Evolutionary conservation across 2,888 invertebrate genomes (phyloP), one percentile per base, ranked within the genome.

Genomic region (Polymixis flavicincta): DNA sequence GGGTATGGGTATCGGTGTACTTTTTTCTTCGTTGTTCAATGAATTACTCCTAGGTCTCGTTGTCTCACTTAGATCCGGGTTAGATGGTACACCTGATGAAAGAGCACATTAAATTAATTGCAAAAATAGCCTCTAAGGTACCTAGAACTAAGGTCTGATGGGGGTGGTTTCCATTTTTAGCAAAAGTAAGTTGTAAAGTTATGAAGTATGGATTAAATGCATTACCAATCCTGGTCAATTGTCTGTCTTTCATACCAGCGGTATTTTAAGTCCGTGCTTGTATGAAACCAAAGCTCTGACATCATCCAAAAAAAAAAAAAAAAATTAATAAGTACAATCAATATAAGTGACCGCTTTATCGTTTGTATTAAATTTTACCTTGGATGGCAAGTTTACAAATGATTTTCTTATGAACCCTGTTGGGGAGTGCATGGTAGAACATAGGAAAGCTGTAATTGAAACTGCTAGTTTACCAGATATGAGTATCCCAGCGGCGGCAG

Each of bases 401-500:
- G 3, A 14, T 48, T 14, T 3, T 3, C 17, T 5, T 48, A 17
- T 48, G 50, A 50, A 50, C 7, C 50, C 50, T 7, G 7, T 50
- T 50, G 50, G 17, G 19, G 1, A 22, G 3, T 22, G 22, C 3
- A 9, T 22, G 3, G 3, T 22, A 22, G 52, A 52, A 22, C 22
- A 22, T 9, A 52, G 22, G 52, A 9, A 52, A 9, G 52, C 9
- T 52, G 1, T 52, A 22, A 3, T 52, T 3, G 22, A 52, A 37
- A 61, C 5, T 25, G n/a, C 0, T 32, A 17, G 6, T 14, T 64
- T 82, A 94, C 96, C 97, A 42, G 97, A 96, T 81, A 97, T 97
- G 66, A 97, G 95, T 84, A 97, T 95, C 28, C 97, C 97, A 9
- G 97, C 97, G 74, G 96, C 95, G 74, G 94, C 89, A 61, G 92